Base-by-base conservation (phyloP, 1,140 invertebrate species). In the Melanaphis sacchari region DNA sequence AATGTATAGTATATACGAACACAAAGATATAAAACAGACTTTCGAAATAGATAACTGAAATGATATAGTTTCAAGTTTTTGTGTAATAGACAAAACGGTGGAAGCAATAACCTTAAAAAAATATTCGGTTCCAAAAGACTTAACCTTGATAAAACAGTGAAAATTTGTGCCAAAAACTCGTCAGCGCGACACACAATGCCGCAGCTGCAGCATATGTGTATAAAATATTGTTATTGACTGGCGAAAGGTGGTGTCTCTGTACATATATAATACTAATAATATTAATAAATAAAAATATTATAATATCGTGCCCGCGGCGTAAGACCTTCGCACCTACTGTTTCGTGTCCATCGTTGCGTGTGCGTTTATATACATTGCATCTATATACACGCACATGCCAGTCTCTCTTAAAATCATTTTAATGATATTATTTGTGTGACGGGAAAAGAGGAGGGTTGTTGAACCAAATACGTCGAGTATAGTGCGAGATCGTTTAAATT, bases 251-350 rank as follows among this genome's bases (percentile, higher is more conserved):
- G 24, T 41, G 89, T 24, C 26, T 43, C 31, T 26, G 31, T 87
- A 24, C 26, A 24, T 31, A 26, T 46, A 85, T 31, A 85, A 85
- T 43, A 85, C 31, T 85, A 31, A 43, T 85, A 85, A 43, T 85
- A 43, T 41, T 81, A 22, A 36, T 81, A 36, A 81, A 81, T 81
- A 84, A 41, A 41, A 84, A 84, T 84, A 84, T 84, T 59, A 59
- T 59, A 59, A 52, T 90, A 26, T 40, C 15, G 38, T 41, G 89
- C 54, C 15, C 11, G 89, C 11, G 52, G 89, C 89, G 3, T 43
- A 90, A 90, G 40, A n/a, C 89, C 89, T 90, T 90, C 89, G 89
- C 88, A 54, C 38, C 89, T 59, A 66, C 26, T 66, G 89, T 66
- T 90, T 90, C 31, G 46, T 54, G 87, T 54, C 46, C 59, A 76